Base-by-base conservation (phyloP, 2,888 invertebrate genomes). In the Drosophila mayaguana region DNA sequence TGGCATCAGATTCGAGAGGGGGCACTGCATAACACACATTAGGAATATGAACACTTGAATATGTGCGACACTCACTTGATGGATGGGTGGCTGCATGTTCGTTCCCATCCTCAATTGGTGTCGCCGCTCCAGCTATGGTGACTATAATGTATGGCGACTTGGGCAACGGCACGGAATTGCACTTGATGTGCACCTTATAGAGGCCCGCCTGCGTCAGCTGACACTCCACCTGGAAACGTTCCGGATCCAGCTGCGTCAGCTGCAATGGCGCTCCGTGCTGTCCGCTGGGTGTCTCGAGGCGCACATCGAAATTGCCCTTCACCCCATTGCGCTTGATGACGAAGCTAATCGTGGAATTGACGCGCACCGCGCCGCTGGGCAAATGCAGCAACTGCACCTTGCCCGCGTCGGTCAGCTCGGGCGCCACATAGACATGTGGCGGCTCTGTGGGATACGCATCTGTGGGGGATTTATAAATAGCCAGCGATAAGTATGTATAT, bases 251-350 rank as follows among this genome's bases (percentile, higher is more conserved):
- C 38, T 81, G 83, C 63, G 85, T 72, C 51, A 91, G 75, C 63
- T 83, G 80, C 20, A 92, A 59, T 0, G 91, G 81, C 18, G 83
- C 66, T 3, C 65, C 72, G 32, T 78, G 75, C 32, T 78, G 82
- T 14, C 91, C 92, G 2, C 83, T 87, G 53, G 92, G 92, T 64
- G 80, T 89, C 79, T 92, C 92, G 8, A 92, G 51, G 75, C 91
- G 91, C 20, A 91, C 91, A 80, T 92, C 92, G 60, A 92, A 92
- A 61, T 92, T 92, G 7, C 92, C 92, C 72, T 92, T 91, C 12
- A 91, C 91, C 2, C 92, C 92, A 74, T 92, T 92, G 1, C 91
- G 88, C 56, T 91, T 92, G 28, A 92, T 86, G 20, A 91, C 78
- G 38, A 92, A 92, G 38, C 81, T 83, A 2, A 91, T 78, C 9